Conservation (phyloP, 1,140 invertebrate species). For the Cotesia typhae region DNA sequence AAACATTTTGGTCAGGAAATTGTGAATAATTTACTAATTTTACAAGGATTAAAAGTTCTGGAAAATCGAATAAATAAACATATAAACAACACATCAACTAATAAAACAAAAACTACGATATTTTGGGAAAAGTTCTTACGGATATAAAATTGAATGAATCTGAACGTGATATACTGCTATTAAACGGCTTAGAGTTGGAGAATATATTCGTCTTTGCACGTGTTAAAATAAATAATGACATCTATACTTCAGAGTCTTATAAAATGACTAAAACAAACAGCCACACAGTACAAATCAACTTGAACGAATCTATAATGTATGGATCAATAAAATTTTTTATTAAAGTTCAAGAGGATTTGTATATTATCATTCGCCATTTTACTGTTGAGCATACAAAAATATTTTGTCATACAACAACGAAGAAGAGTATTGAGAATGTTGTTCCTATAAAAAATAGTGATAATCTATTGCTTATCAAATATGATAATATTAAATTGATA, state of each 20-base stretch:
- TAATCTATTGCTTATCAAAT: too few species aligned
- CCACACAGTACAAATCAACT: background rate
- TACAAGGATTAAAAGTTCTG: conserved; percentile 33
- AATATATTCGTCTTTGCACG: background rate
- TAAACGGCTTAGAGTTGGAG: background rate
- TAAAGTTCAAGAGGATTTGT: background rate
- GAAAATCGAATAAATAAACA: conserved; percentile 2
- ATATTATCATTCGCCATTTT: too few species aligned
- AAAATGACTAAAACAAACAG: background rate
- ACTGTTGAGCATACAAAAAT: too few species aligned
- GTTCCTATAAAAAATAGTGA: too few species aligned
- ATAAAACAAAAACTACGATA: background rate
- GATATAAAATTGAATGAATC: background rate
- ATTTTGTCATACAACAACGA: too few species aligned
- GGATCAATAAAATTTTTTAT: background rate
- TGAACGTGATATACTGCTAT: background rate
- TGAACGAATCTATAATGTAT: background rate
- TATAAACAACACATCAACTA: too few species aligned
- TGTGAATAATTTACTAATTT: conserved; percentile 37
- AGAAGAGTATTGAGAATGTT: too few species aligned
- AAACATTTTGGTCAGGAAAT: conserved; percentile 43
- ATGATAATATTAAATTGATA: too few species aligned
- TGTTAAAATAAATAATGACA: background rate
- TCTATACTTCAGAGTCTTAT: background rate
- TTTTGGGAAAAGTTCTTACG: background rate